Base-by-base conservation (phyloP, 2,113 vertebrate genomes). In the Crotalus horridus region DNA sequence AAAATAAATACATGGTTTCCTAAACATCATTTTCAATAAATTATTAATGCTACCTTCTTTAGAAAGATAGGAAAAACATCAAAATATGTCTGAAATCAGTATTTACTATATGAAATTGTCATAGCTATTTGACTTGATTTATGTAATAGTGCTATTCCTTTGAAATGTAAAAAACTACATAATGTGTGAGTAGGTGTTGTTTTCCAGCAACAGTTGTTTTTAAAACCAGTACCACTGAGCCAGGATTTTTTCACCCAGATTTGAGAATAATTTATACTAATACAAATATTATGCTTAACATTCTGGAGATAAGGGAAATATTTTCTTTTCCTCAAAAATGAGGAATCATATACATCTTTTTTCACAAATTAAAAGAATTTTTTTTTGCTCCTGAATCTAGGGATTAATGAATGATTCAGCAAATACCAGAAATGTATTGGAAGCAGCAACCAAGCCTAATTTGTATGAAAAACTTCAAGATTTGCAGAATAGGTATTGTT, bases 401-500 rank as follows among this genome's bases (percentile, higher is more conserved):
- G 97, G 97, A 69, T 94, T 98, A 89, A 98, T 98, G 98, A 96
- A 96, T 94, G 96, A 97, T 92, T 97, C 95, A 92, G 96, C 95
- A 81, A 97, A 97, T 94, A 98, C 96, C 87, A 98, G 97, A 97
- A 98, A 98, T 88, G 97, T 98, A 4, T 97, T 98, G 85, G 97
- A 98, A 94, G 97, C 97, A 96, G 98, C 98, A 7, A 98, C 97
- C 94, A 98, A 97, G 85, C 96, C 96, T 74, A 91, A 96, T 91
- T 92, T 98, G 5, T 96, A 97, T 94, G 97, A 97, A 95, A 98
- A 96, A 48, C 98, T 98, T 55, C 98, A 98, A 95, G 97, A 97
- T 96, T 96, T 99, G 24, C 97, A 97, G 93, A 96, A 95, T 94
- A 98, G 98, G 98, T 99, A 95, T 96, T 89, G 93, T 85, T 81